Evolutionary conservation across 2,113 vertebrate genomes (phyloP).

Genomic region (Lamprotornis superbus): DNA sequence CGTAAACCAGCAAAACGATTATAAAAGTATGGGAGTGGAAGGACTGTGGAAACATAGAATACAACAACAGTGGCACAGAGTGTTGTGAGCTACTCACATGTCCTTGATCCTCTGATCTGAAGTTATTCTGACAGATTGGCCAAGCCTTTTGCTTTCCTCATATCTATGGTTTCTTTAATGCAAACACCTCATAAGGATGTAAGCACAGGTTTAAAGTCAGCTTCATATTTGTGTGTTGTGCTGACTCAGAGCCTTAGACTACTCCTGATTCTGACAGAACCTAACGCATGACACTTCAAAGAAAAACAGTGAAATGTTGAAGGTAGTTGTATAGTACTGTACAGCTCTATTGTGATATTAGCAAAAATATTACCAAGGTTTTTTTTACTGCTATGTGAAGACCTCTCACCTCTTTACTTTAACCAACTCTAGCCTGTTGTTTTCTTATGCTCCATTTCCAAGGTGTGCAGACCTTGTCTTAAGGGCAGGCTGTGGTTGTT

Average conservation of each 20-base stretch:
- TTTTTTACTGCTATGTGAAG: background rate
- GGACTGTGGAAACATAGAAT: background rate
- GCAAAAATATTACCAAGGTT: background rate
- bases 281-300: background rate
- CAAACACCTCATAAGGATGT: background rate
- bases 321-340: background rate
- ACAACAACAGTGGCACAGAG: rapidly evolving
- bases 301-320: background rate
- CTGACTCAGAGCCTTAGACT: background rate
- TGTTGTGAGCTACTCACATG: background rate
- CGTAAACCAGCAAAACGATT: background rate
- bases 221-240: background rate
- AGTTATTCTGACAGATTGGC: background rate
- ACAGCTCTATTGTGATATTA: background rate
- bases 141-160: background rate
- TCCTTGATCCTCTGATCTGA: background rate
- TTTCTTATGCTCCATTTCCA: background rate
- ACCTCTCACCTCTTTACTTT: background rate
- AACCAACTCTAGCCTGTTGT: background rate
- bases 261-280: background rate
- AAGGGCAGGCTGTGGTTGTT: background rate
- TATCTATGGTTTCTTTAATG: background rate
- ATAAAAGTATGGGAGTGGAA: background rate
- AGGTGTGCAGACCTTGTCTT: background rate
- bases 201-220: background rate